Evolutionary conservation across 2,797 vertebrate species (phyloP).

Genomic region (Psittacula derbiana): DNA sequence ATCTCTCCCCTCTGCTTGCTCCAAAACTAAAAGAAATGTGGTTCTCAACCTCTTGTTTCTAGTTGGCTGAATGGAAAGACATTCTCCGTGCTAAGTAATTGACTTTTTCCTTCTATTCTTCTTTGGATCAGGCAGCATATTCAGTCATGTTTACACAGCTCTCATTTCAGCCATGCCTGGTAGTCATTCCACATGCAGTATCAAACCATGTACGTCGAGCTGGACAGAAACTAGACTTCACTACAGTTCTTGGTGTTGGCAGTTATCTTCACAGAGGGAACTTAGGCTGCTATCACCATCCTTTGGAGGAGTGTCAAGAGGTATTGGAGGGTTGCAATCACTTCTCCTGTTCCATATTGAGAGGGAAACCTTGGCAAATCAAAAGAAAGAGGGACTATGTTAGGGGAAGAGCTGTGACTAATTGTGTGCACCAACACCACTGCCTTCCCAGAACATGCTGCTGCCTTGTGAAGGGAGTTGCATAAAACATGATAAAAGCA

Average conservation of each 20-base stretch:
- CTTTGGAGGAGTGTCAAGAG: not conserved
- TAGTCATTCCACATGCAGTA: not conserved
- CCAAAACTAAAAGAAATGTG: not conserved
- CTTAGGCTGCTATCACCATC: not conserved
- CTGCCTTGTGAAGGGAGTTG: not conserved
- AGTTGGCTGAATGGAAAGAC: slow-evolving; percentile 52
- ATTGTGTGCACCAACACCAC: fast-evolving
- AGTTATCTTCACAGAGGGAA: not conserved
- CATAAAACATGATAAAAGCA: not conserved
- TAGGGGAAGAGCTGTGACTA: not conserved
- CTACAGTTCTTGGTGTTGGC: not conserved
- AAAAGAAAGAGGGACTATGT: not conserved
- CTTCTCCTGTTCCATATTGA: not conserved
- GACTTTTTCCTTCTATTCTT: slow-evolving; percentile 53
- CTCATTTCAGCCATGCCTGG: not conserved
- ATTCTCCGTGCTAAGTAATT: slow-evolving; percentile 65
- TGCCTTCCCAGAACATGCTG: fast-evolving
- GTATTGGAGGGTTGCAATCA: not conserved
- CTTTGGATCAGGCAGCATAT: not conserved
- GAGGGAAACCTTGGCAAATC: not conserved
- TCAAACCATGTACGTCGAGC: not conserved
- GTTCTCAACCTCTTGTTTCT: slow-evolving; percentile 62
- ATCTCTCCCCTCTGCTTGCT: not conserved
- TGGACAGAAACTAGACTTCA: not conserved
- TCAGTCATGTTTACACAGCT: not conserved